Evolutionary conservation across 2,888 invertebrate species (phyloP).

Genomic region (Archaeoteleia sp.): DNA sequence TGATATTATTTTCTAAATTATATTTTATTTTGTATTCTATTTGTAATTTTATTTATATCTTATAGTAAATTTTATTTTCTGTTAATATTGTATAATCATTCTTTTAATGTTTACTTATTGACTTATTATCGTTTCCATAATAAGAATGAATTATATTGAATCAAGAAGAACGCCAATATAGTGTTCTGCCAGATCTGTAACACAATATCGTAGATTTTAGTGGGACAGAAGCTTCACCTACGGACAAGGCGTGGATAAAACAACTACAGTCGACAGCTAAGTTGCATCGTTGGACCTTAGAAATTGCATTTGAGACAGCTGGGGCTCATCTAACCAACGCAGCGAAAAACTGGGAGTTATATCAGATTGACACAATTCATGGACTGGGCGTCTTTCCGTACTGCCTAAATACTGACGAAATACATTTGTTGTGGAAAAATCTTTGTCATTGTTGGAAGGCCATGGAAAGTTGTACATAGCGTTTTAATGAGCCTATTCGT

Average conservation of each 20-base stretch:
- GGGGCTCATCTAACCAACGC: constrained; percentile 31
- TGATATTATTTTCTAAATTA: too few relatives aligned
- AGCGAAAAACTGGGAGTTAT: constrained; percentile 30
- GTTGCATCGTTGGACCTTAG: constrained; percentile 39
- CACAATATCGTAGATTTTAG: constrained; percentile 15
- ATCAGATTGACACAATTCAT: constrained; percentile 16
- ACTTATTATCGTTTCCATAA: too few relatives aligned
- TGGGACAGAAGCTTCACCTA: constrained; percentile 1
- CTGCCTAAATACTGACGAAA: constrained; percentile 3
- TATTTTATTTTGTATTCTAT: too few relatives aligned
- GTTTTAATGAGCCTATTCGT: constrained; percentile 7
- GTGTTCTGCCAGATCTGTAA: constrained; percentile 9
- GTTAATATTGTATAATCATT: too few relatives aligned
- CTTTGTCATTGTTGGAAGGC: constrained; percentile 30
- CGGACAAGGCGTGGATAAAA: constrained; percentile 21
- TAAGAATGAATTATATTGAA: too few relatives aligned
- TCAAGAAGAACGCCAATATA: too few relatives aligned
- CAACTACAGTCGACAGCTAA: constrained; percentile 19
- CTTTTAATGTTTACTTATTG: too few relatives aligned
- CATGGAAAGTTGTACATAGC: constrained; percentile 11
- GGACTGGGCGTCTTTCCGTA: constrained; percentile 33
- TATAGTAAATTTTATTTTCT: too few relatives aligned
- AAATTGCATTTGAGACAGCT: constrained; percentile 44
- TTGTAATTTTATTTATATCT: too few relatives aligned
- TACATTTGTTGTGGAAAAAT: constrained; percentile 18